Conservation (phyloP, 2,888 invertebrate species). For the Drosophila formosana region DNA sequence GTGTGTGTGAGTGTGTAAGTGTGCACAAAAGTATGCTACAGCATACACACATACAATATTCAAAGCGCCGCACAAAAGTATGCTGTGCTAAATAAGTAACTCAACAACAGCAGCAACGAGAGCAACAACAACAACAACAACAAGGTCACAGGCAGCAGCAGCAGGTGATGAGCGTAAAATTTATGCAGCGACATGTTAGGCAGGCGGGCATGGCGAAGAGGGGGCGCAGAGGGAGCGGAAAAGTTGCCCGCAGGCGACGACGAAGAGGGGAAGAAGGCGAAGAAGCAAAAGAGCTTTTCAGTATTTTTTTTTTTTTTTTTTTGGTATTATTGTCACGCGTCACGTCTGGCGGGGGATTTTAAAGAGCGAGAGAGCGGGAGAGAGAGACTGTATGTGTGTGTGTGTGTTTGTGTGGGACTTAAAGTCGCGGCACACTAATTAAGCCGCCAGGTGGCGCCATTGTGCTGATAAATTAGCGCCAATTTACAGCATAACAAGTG, state of each 20-base stretch:
- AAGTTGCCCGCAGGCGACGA: conserved; percentile 51
- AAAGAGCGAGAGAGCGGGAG: background rate
- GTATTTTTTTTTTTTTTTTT: conserved; percentile 44
- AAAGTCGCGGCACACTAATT: conserved; percentile 52
- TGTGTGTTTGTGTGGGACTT: conserved; percentile 12
- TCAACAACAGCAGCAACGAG: conserved; percentile 41
- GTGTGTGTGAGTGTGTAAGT: background rate
- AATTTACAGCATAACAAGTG: conserved; percentile 63
- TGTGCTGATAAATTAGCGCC: conserved; percentile 65
- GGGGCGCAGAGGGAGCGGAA: conserved; percentile 29
- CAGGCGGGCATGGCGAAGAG: conserved; percentile 23
- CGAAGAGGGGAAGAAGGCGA: background rate
- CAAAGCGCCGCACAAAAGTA: conserved; percentile 56
- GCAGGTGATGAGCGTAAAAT: conserved; percentile 79
- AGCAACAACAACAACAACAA: conserved; percentile 49
- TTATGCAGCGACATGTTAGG: conserved; percentile 79
- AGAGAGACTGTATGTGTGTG: background rate
- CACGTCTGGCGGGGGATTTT: conserved; percentile 65
- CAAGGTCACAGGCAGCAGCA: conserved; percentile 66
- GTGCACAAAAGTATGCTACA: conserved; percentile 28
- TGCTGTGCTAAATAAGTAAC: conserved; percentile 78
- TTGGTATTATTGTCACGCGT: conserved; percentile 74
- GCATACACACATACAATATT: conserved; percentile 25
- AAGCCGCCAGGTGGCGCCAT: conserved; percentile 65
- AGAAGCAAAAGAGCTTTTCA: conserved; percentile 23